Base-by-base conservation (phyloP, 1,140 invertebrate genomes). In the Apis florea region DNA sequence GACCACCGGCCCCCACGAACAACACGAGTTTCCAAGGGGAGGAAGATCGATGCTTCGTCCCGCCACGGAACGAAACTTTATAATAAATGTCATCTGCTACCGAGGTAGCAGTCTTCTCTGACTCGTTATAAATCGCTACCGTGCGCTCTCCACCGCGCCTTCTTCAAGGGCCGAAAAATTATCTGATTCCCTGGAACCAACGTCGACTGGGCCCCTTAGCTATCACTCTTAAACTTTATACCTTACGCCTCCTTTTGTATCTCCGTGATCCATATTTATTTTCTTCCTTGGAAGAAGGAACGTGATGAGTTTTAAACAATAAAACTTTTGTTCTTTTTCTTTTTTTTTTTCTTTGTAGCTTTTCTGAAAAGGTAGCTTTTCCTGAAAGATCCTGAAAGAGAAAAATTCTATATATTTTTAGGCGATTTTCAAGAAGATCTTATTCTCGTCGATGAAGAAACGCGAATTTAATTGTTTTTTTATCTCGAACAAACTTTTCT, bases 31-130 rank as follows among this genome's bases (percentile, higher is more conserved):
- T 24, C 17, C 40, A 68, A 53, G n/a, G 56, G 53, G 74, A 49
- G n/a, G 61, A 90, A 90, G 89, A 90, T 90, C 83, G 90, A 90
- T 90, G 88, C 83, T 49, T 49, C 2, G 67, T 51, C 69, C 47
- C 53, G 47, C 61, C 77, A 68, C 68, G 74, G 71, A 24, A 74
- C 74, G 79, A 75, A 88, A 89, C 85, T 90, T 90, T 90, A 40
- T 90, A 90, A 90, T 90, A 90, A 89, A 85, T 86, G 89, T 89
- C 89, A 88, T 85, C 86, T 54, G 86, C 89, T 89, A 89, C 89
- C 82, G 73, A 73, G 76, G 83, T 85, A 89, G 79, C 74, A 67
- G 54, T 13, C 70, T 56, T 47, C 12, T 71, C 64, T n/a, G 61
- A 47, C 81, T 89, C 88, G 79, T 89, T 89, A 89, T 89, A 88